phyloP scores from a whole-genome alignment of 2,797 vertebrate genomes.

The Danio tinwini region DNA sequence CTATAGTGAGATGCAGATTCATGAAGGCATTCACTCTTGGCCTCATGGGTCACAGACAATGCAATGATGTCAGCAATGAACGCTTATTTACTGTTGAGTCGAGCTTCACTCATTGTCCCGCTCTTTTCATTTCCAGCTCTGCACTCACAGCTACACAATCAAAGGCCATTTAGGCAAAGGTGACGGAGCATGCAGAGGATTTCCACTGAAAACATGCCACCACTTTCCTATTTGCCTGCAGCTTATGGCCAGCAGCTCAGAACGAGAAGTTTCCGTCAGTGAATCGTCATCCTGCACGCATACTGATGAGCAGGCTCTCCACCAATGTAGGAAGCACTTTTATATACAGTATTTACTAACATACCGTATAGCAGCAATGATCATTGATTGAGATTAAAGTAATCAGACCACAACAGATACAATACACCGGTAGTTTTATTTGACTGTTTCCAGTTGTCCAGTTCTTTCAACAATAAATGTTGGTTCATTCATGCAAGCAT shows the following conservation, averaged over 20 bases:
- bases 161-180: slow-evolving; percentile 87
- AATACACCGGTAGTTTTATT: no score
- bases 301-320: background rate
- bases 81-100: slow-evolving; percentile 91
- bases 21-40: slow-evolving; percentile 43
- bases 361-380: background rate
- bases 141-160: slow-evolving; percentile 79
- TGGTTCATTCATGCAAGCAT: no score
- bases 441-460: no score
- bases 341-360: no score
- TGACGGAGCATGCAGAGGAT: slow-evolving; percentile 87
- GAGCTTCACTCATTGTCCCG: slow-evolving; percentile 84
- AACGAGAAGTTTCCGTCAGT: slow-evolving; percentile 30
- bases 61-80: slow-evolving; percentile 89
- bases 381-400: background rate
- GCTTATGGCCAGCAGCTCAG: slow-evolving; percentile 80
- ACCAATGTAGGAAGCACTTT: background rate
- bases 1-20: background rate
- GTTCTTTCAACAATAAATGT: no score
- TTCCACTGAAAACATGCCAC: slow-evolving; percentile 85
- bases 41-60: slow-evolving; percentile 81
- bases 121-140: slow-evolving; percentile 81
- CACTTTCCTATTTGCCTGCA: slow-evolving; percentile 84
- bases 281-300: background rate
- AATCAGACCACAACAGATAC: no score